Evolutionary conservation across 1,140 invertebrate species (phyloP).

Genomic region (Procambarus virginalis): DNA sequence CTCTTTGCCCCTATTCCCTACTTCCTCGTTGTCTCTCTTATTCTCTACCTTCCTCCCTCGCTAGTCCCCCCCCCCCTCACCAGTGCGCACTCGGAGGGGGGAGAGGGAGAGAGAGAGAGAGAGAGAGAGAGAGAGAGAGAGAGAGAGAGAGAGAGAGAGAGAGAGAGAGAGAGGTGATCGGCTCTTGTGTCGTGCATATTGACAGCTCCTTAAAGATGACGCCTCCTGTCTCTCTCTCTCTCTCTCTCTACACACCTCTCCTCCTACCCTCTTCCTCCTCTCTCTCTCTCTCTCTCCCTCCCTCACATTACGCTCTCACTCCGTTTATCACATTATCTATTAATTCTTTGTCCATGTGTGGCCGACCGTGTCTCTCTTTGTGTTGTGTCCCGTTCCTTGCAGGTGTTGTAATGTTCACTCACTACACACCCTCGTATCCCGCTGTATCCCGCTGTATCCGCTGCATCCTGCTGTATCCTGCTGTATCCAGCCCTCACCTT

Average conservation of each 20-base stretch:
- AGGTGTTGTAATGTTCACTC: too few relatives aligned
- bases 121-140: constrained; percentile 18
- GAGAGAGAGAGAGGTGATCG: constrained; percentile 11
- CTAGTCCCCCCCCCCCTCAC: background rate
- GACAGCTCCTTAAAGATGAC: constrained; percentile 57
- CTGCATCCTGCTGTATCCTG: too few relatives aligned
- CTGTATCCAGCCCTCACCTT: too few relatives aligned
- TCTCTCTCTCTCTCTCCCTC: constrained; percentile 1
- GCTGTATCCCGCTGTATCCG: too few relatives aligned
- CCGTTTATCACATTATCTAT: background rate
- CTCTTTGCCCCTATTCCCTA: background rate
- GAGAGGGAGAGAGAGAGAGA: background rate
- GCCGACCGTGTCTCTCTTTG: too few relatives aligned
- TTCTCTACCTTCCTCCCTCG: background rate
- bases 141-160: background rate
- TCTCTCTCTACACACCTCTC: too few relatives aligned
- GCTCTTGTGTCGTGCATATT: constrained; percentile 51
- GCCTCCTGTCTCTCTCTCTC: background rate
- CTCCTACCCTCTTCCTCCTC: too few relatives aligned
- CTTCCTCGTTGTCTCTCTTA: background rate
- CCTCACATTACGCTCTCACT: background rate
- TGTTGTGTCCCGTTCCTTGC: too few relatives aligned
- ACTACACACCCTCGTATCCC: too few relatives aligned
- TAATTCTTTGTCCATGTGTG: too few relatives aligned
- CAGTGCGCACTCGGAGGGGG: background rate